phyloP scores from a whole-genome alignment of 2,888 invertebrate species.

The Nephrotoma flavescens region DNA sequence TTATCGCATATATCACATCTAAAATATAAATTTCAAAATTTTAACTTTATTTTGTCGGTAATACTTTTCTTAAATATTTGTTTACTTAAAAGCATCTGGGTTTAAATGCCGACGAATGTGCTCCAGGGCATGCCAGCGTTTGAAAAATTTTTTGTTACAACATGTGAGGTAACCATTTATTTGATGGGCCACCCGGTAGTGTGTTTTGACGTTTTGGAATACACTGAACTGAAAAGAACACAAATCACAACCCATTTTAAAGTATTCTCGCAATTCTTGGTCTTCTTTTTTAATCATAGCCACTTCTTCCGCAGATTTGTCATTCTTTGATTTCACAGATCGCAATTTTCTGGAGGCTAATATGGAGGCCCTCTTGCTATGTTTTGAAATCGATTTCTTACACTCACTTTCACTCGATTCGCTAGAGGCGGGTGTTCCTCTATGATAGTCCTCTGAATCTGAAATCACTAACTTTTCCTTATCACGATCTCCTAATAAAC shows the following conservation, averaged over 20 bases:
- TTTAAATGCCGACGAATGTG: constrained; percentile 16
- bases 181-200: constrained; percentile 13
- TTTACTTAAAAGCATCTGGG: constrained; percentile 16
- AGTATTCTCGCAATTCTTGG: constrained; percentile 7
- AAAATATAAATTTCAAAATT: not conserved
- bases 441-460: not conserved
- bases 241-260: constrained; percentile 14
- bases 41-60: not conserved
- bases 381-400: not conserved
- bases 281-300: not conserved
- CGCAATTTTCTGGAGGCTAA: no score
- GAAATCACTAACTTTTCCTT: not conserved
- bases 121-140: constrained; percentile 12
- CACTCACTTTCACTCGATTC: not conserved
- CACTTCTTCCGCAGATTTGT: not conserved
- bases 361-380: not conserved
- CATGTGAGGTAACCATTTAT: constrained; percentile 16
- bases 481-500: not conserved
- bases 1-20: constrained; percentile 12
- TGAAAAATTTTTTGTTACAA: constrained; percentile 15
- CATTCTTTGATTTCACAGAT: not conserved
- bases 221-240: constrained; percentile 9
- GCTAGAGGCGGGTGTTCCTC: not conserved
- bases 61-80: not conserved
- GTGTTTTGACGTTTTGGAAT: constrained; percentile 12